Percentiles rank a stretch among this genome's conserved stretches.
phyloP scores from a whole-genome alignment of 2,888 invertebrate species.

The Encarsia formosa region DNA sequence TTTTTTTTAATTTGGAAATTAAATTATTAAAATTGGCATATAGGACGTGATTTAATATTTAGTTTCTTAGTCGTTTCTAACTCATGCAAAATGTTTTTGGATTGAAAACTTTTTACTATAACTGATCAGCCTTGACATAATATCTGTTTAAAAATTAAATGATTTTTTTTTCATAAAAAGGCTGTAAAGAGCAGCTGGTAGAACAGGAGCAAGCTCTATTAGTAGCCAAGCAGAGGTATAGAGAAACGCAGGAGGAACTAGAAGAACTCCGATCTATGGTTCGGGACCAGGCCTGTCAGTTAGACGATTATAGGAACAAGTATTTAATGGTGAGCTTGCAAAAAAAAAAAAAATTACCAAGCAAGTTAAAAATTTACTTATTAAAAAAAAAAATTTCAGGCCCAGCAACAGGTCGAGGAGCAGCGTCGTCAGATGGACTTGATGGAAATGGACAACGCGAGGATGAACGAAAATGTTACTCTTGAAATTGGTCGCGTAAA shows the following conservation, averaged over 20 bases:
- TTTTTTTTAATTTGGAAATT: no score
- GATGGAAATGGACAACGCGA: slow-evolving; percentile 68
- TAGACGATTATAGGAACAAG: slow-evolving; percentile 68
- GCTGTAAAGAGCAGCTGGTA: slow-evolving; percentile 61
- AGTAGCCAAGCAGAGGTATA: slow-evolving; percentile 55
- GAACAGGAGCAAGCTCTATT: slow-evolving; percentile 59
- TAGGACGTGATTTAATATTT: no score
- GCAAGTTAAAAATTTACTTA: neutral
- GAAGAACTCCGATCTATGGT: slow-evolving; percentile 58
- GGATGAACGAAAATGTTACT: slow-evolving; percentile 69
- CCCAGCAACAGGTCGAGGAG: slow-evolving; percentile 68
- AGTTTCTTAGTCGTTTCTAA: no score
- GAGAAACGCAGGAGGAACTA: slow-evolving; percentile 60
- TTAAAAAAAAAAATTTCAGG: slow-evolving; percentile 46
- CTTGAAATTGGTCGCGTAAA: slow-evolving; percentile 68
- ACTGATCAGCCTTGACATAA: no score
- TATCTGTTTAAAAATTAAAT: neutral
- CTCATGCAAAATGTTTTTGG: no score
- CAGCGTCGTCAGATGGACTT: slow-evolving; percentile 65
- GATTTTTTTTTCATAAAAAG: slow-evolving; percentile 33
- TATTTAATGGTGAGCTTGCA: slow-evolving; percentile 40
- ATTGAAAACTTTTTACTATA: no score
- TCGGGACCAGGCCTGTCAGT: slow-evolving; percentile 64
- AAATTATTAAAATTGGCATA: no score
- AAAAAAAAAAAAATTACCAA: neutral